phyloP scores from a whole-genome alignment of 2,113 vertebrate species.

The Colossoma macropomum region DNA sequence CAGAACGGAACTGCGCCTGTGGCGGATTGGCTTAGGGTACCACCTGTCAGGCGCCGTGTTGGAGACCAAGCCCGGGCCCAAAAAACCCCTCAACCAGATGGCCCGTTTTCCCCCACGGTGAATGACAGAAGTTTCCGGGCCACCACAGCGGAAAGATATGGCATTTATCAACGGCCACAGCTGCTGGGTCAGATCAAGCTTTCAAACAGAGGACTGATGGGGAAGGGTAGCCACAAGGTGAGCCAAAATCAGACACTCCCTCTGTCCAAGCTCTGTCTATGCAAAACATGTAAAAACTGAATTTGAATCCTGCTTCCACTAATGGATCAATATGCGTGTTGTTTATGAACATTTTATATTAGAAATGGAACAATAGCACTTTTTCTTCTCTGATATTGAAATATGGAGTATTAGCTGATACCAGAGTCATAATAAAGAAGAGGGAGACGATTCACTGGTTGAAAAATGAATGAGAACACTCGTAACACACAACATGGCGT shows the following conservation, averaged over 20 bases:
- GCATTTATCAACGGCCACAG: slow-evolving; percentile 34
- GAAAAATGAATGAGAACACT: too few species aligned
- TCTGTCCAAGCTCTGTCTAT: not conserved
- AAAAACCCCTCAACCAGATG: slow-evolving; percentile 53
- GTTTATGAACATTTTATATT: too few species aligned
- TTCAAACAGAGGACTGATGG: slow-evolving; percentile 21
- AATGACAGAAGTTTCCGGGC: slow-evolving; percentile 21
- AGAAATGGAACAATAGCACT: too few species aligned
- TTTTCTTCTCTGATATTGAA: too few species aligned
- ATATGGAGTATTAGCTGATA: too few species aligned
- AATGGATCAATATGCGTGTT: too few species aligned
- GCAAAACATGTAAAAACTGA: not conserved
- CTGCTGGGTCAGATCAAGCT: not conserved
- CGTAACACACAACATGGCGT: too few species aligned
- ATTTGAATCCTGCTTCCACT: not conserved
- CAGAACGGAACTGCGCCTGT: not conserved
- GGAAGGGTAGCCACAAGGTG: not conserved
- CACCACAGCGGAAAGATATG: not conserved
- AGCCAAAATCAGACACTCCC: not conserved
- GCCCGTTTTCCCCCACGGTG: slow-evolving; percentile 14
- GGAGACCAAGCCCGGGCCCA: slow-evolving; percentile 1
- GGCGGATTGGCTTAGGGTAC: not conserved
- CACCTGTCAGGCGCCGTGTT: slow-evolving; percentile 29
- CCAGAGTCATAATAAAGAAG: too few species aligned
- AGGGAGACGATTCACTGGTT: too few species aligned